A percentile compares a stretch with the other conserved stretches of the same genome.
phyloP scores from a whole-genome alignment of 2,888 invertebrate genomes.

The Tipula confusa region DNA sequence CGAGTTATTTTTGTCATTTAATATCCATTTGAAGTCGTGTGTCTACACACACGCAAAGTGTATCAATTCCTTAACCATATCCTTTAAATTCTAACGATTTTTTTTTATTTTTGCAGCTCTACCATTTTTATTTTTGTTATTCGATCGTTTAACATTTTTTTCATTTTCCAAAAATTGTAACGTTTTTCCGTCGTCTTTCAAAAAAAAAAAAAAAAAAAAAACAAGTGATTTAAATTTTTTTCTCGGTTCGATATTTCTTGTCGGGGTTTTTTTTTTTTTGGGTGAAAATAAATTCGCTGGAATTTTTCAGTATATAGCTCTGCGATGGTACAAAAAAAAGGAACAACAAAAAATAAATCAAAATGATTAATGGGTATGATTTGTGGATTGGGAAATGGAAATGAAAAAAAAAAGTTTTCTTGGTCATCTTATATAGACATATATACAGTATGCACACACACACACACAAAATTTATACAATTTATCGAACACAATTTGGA shows the following conservation, averaged over 20 bases:
- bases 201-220: neutral
- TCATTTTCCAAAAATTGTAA: neutral
- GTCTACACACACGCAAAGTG: neutral
- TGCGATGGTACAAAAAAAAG: neutral
- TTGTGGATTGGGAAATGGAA: conserved; percentile 30
- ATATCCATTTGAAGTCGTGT: no score
- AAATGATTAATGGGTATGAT: conserved; percentile 28
- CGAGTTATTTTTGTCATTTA: no score
- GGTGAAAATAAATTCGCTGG: neutral
- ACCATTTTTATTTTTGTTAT: neutral
- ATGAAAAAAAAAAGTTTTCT: neutral
- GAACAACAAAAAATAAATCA: neutral
- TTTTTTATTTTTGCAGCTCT: neutral
- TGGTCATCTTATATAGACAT: neutral
- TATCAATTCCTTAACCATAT: neutral
- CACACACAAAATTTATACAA: no score
- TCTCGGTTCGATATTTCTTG: conserved; percentile 14
- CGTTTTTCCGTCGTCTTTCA: neutral
- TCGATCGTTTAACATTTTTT: neutral
- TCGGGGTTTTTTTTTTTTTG: neutral
- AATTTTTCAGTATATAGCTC: neutral
- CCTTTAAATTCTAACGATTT: neutral
- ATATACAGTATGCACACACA: neutral
- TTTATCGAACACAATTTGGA: neutral
- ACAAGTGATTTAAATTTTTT: neutral